Percentiles rank a stretch among this genome's conserved stretches.
Evolutionary conservation across 2,888 invertebrate species (phyloP).

Genomic region (Carcina quercana): DNA sequence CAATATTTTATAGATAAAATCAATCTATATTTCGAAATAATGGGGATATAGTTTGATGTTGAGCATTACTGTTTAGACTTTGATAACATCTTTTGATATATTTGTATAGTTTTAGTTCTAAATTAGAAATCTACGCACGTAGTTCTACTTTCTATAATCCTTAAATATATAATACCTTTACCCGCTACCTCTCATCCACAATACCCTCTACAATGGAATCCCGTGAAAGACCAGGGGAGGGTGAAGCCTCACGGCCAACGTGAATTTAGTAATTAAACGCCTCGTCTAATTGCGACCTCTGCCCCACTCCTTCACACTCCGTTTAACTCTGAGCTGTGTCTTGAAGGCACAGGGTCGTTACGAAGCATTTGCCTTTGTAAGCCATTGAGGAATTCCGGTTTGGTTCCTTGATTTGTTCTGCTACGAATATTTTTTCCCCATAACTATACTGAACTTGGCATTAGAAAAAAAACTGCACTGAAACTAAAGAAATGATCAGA

Average conservation of each 20-base stretch:
- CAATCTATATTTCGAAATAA: too few relatives aligned
- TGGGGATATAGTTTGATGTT: too few relatives aligned
- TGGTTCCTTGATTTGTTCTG: background rate
- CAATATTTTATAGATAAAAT: too few relatives aligned
- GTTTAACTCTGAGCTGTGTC: conserved; percentile 44
- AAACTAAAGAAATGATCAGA: too few relatives aligned
- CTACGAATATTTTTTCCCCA: conserved; percentile 1
- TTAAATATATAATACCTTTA: too few relatives aligned
- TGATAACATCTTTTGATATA: too few relatives aligned
- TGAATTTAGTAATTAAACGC: conserved; percentile 71
- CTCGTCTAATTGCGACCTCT: conserved; percentile 67
- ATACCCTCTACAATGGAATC: conserved; percentile 38
- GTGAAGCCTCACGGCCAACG: conserved; percentile 63
- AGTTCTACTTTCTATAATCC: too few relatives aligned
- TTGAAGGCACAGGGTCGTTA: conserved; percentile 12
- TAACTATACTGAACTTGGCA: too few relatives aligned
- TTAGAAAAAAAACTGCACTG: too few relatives aligned
- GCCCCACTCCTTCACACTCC: conserved; percentile 44
- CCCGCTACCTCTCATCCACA: conserved; percentile 6
- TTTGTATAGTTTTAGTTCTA: too few relatives aligned
- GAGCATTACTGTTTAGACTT: too few relatives aligned
- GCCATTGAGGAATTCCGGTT: background rate
- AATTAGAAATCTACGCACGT: too few relatives aligned
- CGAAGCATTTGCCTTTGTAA: conserved; percentile 15
- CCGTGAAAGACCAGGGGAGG: conserved; percentile 59